Evolutionary conservation across 2,797 vertebrate genomes (phyloP).

Genomic region (Eurystomus glaucurus): DNA sequence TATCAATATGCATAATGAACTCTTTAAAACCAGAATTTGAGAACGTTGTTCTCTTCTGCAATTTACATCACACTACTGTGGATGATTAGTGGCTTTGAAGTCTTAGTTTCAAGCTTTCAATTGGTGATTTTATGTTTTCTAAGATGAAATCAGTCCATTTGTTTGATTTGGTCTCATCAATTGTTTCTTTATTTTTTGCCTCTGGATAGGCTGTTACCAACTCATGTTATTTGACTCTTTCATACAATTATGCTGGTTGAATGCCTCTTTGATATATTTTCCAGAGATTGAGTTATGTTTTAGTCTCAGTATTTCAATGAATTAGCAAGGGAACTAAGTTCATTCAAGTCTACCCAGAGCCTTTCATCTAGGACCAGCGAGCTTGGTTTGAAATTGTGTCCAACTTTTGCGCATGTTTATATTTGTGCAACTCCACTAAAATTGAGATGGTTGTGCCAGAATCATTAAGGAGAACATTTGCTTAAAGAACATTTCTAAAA

Average conservation of each 20-base stretch:
- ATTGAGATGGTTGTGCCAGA: neutral
- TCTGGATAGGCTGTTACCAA: neutral
- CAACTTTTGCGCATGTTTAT: neutral
- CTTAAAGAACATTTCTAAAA: neutral
- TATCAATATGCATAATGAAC: neutral
- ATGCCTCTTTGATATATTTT: constrained; percentile 6
- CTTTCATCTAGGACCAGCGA: constrained; percentile 19
- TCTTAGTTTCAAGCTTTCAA: neutral
- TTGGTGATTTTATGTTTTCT: neutral
- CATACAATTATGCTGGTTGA: neutral
- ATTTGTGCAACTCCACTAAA: neutral
- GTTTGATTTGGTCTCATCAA: constrained; percentile 5
- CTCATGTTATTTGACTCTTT: neutral
- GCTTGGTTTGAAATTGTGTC: constrained; percentile 1
- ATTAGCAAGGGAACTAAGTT: neutral
- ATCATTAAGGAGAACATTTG: neutral
- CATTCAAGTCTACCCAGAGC: neutral
- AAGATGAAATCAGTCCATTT: neutral
- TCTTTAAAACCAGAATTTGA: neutral
- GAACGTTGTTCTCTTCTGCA: neutral
- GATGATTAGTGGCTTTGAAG: neutral
- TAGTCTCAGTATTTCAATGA: neutral
- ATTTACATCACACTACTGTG: neutral
- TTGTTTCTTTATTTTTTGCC: constrained; percentile 6
- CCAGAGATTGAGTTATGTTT: neutral